phyloP scores from a whole-genome alignment of 2,888 invertebrate genomes.

The Hypolimnas misippus region DNA sequence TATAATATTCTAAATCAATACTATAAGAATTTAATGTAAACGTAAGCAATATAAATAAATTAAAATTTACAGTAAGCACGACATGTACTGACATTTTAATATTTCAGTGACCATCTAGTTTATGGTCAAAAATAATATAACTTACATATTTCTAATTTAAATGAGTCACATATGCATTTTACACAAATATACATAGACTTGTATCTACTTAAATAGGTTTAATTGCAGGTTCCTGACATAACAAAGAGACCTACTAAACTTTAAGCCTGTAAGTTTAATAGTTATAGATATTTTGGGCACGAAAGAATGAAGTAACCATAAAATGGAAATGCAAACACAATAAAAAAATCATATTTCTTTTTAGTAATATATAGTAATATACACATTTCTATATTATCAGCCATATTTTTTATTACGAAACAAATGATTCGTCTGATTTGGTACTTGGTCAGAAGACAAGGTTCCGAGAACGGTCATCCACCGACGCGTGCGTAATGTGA shows the following conservation, averaged over 20 bases:
- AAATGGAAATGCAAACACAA: too few relatives aligned
- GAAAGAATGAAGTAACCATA: too few relatives aligned
- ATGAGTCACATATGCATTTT: background rate
- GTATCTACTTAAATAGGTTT: too few relatives aligned
- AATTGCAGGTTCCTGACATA: too few relatives aligned
- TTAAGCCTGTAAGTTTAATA: too few relatives aligned
- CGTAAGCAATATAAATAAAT: constrained; percentile 31
- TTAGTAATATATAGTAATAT: background rate
- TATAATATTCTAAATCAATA: constrained; percentile 55
- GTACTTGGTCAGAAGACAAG: constrained; percentile 39
- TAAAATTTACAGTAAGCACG: background rate
- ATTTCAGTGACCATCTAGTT: background rate
- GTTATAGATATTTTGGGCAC: too few relatives aligned
- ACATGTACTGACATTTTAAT: constrained; percentile 2
- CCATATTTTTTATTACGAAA: too few relatives aligned
- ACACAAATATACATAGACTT: too few relatives aligned
- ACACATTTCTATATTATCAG: background rate
- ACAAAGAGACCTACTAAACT: too few relatives aligned
- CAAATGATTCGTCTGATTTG: background rate
- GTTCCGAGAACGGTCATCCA: constrained; percentile 50
- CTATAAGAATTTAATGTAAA: constrained; percentile 41
- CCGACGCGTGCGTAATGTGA: constrained; percentile 52
- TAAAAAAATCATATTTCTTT: too few relatives aligned
- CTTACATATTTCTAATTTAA: background rate
- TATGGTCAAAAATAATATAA: background rate